Base-by-base conservation (phyloP, 2,113 vertebrate species). In the Lonchura striata region DNA sequence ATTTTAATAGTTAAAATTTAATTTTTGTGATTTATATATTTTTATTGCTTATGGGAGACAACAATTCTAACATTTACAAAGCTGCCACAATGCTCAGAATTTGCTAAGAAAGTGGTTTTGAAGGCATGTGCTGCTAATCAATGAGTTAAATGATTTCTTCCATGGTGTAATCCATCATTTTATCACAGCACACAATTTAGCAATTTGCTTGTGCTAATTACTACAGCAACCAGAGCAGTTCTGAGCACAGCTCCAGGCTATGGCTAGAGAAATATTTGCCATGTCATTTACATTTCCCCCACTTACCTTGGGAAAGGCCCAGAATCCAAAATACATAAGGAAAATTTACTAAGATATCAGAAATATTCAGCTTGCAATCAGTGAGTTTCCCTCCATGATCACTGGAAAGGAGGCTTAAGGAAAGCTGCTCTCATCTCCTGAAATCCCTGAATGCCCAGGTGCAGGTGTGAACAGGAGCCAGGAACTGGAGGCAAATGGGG, bases 131-230 rank as follows among this genome's bases (percentile, higher is more conserved):
- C 92, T 93, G 80, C 94, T 93, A 88, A 96, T 96, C 95, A 95
- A 95, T 96, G 92, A 78, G 54, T 68, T 93, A 97, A 97, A 92
- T 94, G 93, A 93, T 96, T 96, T 90, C 52, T 93, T 63, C 88
- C 72, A 28, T 54, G 86, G 65, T 88, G 82, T 53, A 94, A 97
- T 96, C 92, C 88, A 97, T 97, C 96, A 96, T 94, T 97, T 96
- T 90, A 94, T 83, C 92, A 84, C 90, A 86, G 94, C 82, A 88
- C 80, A 94, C 93, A 78, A 82, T 90, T 96, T 96, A 94, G 88
- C 92, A 95, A 96, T 97, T 97, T 96, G 93, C 65, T 95, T 83
- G 88, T 96, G 94, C 93, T 97, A 97, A 96, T 96, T 93, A 68
- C 83, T 93, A 90, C 90, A 94, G 84, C 68, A 88, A 57, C 44